Percentiles rank a stretch among this genome's conserved stretches.
phyloP scores from a whole-genome alignment of 1,140 invertebrate species.

The Drosophila repleta region DNA sequence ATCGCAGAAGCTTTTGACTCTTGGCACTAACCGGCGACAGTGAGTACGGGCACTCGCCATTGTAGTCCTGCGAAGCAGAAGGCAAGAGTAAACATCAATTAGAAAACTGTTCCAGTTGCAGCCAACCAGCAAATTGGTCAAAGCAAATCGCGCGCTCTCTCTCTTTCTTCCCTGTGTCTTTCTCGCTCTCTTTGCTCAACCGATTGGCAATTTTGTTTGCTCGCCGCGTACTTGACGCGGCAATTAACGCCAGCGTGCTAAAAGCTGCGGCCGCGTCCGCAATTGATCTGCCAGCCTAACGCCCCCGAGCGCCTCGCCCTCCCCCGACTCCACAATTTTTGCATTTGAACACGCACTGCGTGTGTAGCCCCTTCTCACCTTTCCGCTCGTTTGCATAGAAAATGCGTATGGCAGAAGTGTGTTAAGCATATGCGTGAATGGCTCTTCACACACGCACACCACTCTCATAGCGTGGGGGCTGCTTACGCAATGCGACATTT shows the following conservation, averaged over 20 bases:
- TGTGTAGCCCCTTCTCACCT: not conserved
- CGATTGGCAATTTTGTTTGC: constrained; percentile 52
- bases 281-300: constrained; percentile 17
- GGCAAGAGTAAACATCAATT: constrained; percentile 22
- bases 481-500: constrained; percentile 37
- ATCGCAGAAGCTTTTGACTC: constrained; percentile 96
- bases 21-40: constrained; percentile 96
- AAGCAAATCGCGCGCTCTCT: constrained; percentile 33
- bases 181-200: not conserved
- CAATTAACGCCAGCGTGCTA: constrained; percentile 73
- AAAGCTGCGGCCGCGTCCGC: constrained; percentile 57
- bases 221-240: constrained; percentile 62
- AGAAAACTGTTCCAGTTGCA: constrained; percentile 50
- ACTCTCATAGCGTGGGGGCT: not conserved
- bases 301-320: not conserved
- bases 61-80: constrained; percentile 86
- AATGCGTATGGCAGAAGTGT: constrained; percentile 69
- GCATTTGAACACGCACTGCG: constrained; percentile 66
- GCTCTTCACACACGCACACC: not conserved
- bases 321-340: not conserved
- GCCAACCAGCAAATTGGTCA: constrained; percentile 57
- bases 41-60: constrained; percentile 92
- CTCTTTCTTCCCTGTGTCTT: not conserved
- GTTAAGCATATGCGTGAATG: constrained; percentile 65
- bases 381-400: constrained; percentile 45